Evolutionary conservation across 2,797 vertebrate genomes (phyloP), one percentile per base, ranked within the genome.

Genomic region (Helostoma temminkii): DNA sequence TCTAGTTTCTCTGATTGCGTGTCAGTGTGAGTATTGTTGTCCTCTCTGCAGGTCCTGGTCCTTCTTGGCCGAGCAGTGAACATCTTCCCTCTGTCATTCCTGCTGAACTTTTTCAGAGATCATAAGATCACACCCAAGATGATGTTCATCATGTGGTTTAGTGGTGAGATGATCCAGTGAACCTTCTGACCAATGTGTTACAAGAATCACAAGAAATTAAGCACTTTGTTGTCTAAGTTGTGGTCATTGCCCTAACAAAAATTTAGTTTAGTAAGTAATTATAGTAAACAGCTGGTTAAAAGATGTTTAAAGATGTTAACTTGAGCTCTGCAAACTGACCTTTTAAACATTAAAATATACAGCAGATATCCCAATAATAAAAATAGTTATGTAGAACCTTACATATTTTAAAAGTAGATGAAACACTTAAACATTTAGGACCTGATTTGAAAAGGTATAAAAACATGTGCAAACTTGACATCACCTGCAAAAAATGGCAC

Each of bases 71-170:
- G 98, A 84, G 97, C 97, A 0, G 93, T 98, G 73, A 99, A 99
- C 88, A 99, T 99, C 86, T 99, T 98, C 79, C 98, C 98, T 0
- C 93, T 99, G 32, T 96, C 98, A 5, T 98, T 97, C 88, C 92
- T 99, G 61, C 94, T 99, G 57, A 99, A 99, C 89, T 98, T 99
- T 80, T 98, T 98, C 93, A 95, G 98, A 30, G 98, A 99, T 73
- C 97, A 98, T 87, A 99, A 98, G 90, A 99, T 99, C 92, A 99
- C 96, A 0, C 97, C 98, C 1, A 99, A 99, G 90, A 99, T 99
- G 98, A 98, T 98, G 98, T 99, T 97, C 87, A 97, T 99, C 90
- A 99, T 99, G 98, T 99, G 98, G 98, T 99, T 99, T 75, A 99
- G 98, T 28, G 98, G 98, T 99, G 90, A 97, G 96, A 88, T 25